phyloP scores from a whole-genome alignment of 2,797 vertebrate genomes.

The Apogon hyalosoma region DNA sequence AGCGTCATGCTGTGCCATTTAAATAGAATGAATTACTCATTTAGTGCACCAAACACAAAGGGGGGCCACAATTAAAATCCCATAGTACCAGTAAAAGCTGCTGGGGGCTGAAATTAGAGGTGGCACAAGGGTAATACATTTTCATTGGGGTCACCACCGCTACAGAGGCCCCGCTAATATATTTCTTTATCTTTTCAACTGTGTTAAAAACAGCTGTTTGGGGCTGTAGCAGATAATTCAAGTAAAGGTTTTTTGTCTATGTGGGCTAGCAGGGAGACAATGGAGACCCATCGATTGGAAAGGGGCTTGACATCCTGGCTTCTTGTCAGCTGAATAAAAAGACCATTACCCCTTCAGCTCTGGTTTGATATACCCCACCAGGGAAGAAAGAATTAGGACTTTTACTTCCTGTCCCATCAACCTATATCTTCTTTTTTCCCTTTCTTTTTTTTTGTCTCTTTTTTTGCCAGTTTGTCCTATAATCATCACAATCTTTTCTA shows the following conservation, averaged over 20 bases:
- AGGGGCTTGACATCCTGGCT: conserved; percentile 83
- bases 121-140: conserved; percentile 80
- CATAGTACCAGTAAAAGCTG: conserved; percentile 72
- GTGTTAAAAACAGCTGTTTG: conserved; percentile 88
- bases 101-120: conserved; percentile 78
- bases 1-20: conserved; percentile 60
- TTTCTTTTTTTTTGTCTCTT: conserved; percentile 70
- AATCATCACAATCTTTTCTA: conserved; percentile 89
- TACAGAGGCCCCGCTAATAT: conserved; percentile 80
- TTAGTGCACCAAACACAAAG: conserved; percentile 68
- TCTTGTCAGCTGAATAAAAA: conserved; percentile 91
- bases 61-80: conserved; percentile 72
- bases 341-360: conserved; percentile 87
- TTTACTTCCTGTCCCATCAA: conserved; percentile 81
- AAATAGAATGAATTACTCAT: conserved; percentile 69
- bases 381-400: conserved; percentile 83
- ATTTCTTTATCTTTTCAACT: conserved; percentile 87
- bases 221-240: conserved; percentile 88
- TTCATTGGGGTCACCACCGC: conserved; percentile 82
- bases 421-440: conserved; percentile 65
- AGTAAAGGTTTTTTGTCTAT: conserved; percentile 79
- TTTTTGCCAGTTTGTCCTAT: conserved; percentile 71
- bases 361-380: conserved; percentile 82
- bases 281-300: conserved; percentile 87
- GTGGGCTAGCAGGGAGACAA: conserved; percentile 83